These are phyloP conservation scores for Pyrrhosoma nymphula DNA, from an alignment of 2,888 invertebrate genomes.

Conservation along the genomic window DNA sequence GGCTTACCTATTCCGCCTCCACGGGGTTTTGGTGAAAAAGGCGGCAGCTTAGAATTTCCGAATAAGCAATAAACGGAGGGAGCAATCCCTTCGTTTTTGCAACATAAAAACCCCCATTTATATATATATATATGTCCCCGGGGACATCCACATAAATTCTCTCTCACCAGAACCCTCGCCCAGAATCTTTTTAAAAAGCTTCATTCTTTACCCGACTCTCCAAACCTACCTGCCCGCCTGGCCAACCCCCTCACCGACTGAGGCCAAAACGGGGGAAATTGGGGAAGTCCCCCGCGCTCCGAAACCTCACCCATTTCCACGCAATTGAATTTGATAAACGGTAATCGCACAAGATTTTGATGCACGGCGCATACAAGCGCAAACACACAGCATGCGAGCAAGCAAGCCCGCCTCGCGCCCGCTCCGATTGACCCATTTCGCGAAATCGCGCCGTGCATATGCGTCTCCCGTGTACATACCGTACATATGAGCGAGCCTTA, in stretches of 20 bases:
- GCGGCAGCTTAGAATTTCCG: background rate
- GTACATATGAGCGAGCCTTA: too few species aligned
- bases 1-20: background rate
- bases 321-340: slow-evolving; percentile 59
- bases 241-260: background rate
- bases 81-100: background rate
- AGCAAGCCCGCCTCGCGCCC: background rate
- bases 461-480: background rate
- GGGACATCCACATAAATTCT: background rate
- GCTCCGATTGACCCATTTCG: slow-evolving; percentile 59
- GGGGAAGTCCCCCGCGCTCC: background rate
- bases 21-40: background rate
- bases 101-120: too few species aligned
- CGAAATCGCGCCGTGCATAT: slow-evolving; percentile 3
- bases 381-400: background rate
- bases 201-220: background rate
- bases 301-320: background rate
- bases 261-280: background rate
- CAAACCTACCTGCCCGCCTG: background rate
- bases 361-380: background rate
- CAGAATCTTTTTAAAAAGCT: background rate
- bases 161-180: background rate
- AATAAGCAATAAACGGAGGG: background rate
- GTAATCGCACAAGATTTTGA: slow-evolving; percentile 4
- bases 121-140: too few species aligned